A percentile compares a stretch with the other conserved stretches of the same genome.
phyloP scores from a whole-genome alignment of 2,888 invertebrate genomes.

The Polydesmus complanatus region DNA sequence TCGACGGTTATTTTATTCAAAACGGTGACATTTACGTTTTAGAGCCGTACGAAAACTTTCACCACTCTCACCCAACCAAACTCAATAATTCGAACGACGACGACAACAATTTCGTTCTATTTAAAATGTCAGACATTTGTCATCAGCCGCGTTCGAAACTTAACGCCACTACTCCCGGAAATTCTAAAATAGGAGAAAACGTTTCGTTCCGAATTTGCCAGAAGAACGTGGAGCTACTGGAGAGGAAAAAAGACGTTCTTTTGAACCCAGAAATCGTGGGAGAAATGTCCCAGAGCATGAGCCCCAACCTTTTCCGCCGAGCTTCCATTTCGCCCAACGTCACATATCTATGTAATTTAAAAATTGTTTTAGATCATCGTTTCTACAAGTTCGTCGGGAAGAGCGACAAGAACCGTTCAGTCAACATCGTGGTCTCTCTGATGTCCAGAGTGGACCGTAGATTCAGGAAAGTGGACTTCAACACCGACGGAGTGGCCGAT shows the following conservation, averaged over 20 bases:
- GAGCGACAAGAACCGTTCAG: neutral
- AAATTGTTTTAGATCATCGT: conserved; percentile 1
- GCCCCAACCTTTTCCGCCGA: neutral
- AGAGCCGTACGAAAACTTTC: neutral
- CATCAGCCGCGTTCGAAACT: neutral
- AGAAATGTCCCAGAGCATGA: neutral
- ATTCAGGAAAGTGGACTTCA: neutral
- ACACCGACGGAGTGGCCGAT: neutral
- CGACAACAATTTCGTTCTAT: neutral
- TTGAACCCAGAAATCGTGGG: neutral
- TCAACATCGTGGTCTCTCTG: neutral
- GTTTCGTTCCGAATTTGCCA: no score
- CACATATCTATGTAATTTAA: neutral
- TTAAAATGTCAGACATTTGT: neutral
- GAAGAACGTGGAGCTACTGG: no score
- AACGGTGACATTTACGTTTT: neutral
- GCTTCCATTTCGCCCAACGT: neutral
- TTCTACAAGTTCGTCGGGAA: neutral
- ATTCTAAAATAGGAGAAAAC: neutral
- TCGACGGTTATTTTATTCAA: neutral
- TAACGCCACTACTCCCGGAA: neutral
- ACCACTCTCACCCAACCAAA: no score
- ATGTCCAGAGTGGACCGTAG: neutral
- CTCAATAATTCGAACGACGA: no score
- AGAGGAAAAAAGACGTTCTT: no score